A percentile compares a stretch with the other conserved stretches of the same genome.
Conservation (phyloP, 1,140 invertebrate species). For the Drosophila tani region DNA sequence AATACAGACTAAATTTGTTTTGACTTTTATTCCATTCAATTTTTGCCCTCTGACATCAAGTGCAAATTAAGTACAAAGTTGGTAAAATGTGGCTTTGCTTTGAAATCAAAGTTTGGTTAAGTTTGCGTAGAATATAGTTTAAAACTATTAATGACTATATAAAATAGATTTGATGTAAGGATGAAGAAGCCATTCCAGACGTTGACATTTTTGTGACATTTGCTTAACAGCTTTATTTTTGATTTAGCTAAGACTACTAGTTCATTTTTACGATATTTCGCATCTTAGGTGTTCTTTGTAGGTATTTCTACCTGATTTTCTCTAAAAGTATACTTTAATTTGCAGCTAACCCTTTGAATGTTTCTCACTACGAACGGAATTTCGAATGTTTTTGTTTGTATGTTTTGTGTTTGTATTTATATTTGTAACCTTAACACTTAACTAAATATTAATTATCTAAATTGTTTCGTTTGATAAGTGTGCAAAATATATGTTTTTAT, state of each 20-base stretch:
- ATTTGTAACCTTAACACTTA: constrained; percentile 32
- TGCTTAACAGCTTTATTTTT: not conserved
- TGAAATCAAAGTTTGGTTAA: constrained; percentile 20
- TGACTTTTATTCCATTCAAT: constrained; percentile 30
- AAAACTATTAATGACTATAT: constrained; percentile 40
- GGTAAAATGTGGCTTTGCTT: constrained; percentile 21
- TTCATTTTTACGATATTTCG: constrained; percentile 29
- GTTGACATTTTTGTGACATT: constrained; percentile 14
- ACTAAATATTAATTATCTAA: constrained; percentile 37
- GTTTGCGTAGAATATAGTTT: constrained; percentile 45
- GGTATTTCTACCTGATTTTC: constrained; percentile 9
- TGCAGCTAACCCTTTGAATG: constrained; percentile 32
- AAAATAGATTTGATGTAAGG: constrained; percentile 27
- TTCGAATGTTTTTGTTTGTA: constrained; percentile 77
- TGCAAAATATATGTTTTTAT: constrained; percentile 29
- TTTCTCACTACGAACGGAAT: constrained; percentile 60
- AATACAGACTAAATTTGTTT: constrained; percentile 34
- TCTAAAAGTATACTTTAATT: not conserved
- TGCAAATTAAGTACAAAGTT: constrained; percentile 71
- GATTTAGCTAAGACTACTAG: constrained; percentile 21
- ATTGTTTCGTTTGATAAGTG: constrained; percentile 32
- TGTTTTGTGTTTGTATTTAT: constrained; percentile 51
- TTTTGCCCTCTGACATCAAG: constrained; percentile 22
- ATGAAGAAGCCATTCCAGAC: constrained; percentile 25
- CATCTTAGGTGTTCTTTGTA: constrained; percentile 21